These are phyloP conservation scores for Peromyscus melanophrys DNA, from an alignment of 2,797 vertebrate genomes.

Conservation along the genomic window DNA sequence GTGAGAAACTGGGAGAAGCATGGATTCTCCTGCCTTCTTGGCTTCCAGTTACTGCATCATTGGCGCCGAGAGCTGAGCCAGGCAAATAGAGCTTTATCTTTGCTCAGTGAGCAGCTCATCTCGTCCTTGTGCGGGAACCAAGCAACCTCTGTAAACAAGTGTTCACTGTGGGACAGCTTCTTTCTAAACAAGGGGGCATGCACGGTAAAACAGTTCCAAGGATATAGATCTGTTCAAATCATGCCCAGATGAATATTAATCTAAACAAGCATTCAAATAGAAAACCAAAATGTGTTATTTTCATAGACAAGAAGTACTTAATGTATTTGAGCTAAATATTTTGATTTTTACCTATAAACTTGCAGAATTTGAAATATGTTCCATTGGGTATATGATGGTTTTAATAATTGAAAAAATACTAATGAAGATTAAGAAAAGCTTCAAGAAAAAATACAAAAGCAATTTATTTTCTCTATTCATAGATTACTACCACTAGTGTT, in stretches of 20 bases:
- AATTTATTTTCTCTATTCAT: not conserved
- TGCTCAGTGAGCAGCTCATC: constrained; percentile 48
- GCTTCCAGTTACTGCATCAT: not conserved
- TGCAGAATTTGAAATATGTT: constrained; percentile 50
- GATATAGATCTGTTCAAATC: not conserved
- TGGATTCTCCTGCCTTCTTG: constrained; percentile 18
- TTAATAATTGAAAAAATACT: not conserved
- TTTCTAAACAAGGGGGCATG: not conserved
- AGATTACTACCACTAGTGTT: not conserved
- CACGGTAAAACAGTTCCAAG: not conserved
- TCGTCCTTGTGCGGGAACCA: not conserved
- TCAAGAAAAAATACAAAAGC: constrained; percentile 35
- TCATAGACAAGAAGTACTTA: not conserved
- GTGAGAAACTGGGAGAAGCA: not conserved
- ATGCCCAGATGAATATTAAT: constrained; percentile 1
- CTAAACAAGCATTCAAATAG: not conserved
- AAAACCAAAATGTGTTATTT: constrained; percentile 30
- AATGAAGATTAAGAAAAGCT: not conserved
- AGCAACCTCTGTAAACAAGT: constrained; percentile 28
- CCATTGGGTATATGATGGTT: not conserved
- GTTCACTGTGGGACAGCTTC: not conserved
- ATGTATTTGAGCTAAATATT: constrained; percentile 14
- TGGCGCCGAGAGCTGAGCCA: not conserved
- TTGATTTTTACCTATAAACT: not conserved
- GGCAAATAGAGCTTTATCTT: constrained; percentile 73